Evolutionary conservation across 1,140 invertebrate genomes (phyloP), one percentile per base, ranked within the genome.

Genomic region (Drosophila micromelanica): DNA sequence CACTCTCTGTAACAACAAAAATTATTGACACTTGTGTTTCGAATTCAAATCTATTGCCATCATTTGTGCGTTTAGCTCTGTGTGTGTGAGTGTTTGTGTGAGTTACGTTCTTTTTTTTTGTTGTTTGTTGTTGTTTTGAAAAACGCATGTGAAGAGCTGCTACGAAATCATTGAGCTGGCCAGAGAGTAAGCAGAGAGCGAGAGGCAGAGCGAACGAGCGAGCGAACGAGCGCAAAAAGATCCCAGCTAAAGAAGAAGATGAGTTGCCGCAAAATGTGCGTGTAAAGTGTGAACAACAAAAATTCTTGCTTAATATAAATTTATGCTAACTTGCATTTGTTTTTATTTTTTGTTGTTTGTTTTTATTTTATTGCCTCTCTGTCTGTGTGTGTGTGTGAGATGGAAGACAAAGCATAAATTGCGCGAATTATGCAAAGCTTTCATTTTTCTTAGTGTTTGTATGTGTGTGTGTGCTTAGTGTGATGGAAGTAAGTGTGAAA

Each of bases 381-480:
- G n/a, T n/a, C 17, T 17, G 38, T 48, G 38, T 69, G 40, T 48
- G 27, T 61, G 35, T 40, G 11, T 38, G 54, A 48, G 45, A 11
- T 67, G 56, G 40, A 63, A 40, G 52, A 43, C 11, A 52, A 51
- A 67, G 27, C 56, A 55, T 35, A 55, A 73, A 60, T 73, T 48
- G 55, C 70, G 55, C 63, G 63, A 52, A 80, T 76, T 80, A 76
- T 65, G 63, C 67, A 62, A 78, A 78, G 61, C 60, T 45, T 38
- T 40, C 40, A 40, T 42, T 46, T 72, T 51, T 51, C 32, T 55
- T 42, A 30, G 37, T 63, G 54, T 56, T 23, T 49, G 54, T 56
- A 17, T 49, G 49, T 46, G 61, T n/a, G 37, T 37, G 64, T 27
- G 27, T n/a, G 42, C 0, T 49, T 11, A 12, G 20, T 27, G 13